Percentiles rank a stretch among this genome's conserved stretches.
phyloP scores from a whole-genome alignment of 2,797 vertebrate species.

The Pteronotus mesoamericanus region DNA sequence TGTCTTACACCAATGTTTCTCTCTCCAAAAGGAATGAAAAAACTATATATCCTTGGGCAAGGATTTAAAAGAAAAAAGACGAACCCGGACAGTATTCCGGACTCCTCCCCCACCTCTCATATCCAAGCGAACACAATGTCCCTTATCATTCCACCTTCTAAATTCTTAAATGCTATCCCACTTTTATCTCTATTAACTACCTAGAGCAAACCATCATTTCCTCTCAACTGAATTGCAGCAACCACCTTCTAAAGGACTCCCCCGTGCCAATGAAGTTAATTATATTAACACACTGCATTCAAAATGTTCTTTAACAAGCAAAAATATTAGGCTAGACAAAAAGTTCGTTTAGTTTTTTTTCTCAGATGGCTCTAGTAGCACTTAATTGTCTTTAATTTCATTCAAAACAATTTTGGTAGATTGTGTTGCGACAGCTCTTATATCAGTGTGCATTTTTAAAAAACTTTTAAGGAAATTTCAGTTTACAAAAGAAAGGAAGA shows the following conservation, averaged over 20 bases:
- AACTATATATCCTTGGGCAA: too few relatives aligned
- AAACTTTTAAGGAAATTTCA: neutral
- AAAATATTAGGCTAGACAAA: neutral
- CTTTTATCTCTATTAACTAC: neutral
- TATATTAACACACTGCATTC: neutral
- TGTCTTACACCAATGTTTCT: too few relatives aligned
- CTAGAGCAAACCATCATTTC: neutral
- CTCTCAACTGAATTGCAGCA: neutral
- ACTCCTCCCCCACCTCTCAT: neutral
- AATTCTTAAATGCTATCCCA: neutral
- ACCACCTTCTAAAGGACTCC: neutral
- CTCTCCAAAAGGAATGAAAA: too few relatives aligned
- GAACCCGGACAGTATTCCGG: neutral
- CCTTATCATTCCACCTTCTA: neutral
- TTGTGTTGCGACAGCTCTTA: too few relatives aligned
- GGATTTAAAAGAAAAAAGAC: too few relatives aligned
- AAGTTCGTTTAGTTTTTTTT: too few relatives aligned
- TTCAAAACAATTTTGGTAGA: too few relatives aligned
- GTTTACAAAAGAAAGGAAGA: neutral
- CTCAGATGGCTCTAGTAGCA: too few relatives aligned
- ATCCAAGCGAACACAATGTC: neutral
- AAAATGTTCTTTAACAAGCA: slow-evolving; percentile 7
- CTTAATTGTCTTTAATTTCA: too few relatives aligned
- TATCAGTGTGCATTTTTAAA: too few relatives aligned
- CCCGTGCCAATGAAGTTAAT: neutral